phyloP scores from a whole-genome alignment of 2,797 vertebrate species.

The Cygnus olor region DNA sequence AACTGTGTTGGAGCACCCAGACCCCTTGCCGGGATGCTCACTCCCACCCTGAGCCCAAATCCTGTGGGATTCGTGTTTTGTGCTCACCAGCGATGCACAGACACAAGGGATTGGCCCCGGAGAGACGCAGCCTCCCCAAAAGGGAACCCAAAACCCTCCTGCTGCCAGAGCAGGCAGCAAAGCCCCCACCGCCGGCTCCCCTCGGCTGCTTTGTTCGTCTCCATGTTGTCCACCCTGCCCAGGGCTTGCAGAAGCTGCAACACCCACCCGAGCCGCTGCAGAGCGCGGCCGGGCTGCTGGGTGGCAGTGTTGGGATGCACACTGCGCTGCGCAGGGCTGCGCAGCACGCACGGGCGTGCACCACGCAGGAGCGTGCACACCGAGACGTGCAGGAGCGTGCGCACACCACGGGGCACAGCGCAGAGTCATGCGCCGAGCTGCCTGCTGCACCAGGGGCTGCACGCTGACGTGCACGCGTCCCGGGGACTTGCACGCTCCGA shows the following conservation, averaged over 20 bases:
- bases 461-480: accelerated
- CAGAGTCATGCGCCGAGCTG: too few species aligned
- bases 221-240: accelerated
- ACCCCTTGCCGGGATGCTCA: accelerated
- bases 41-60: neutral
- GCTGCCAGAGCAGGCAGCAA: too few species aligned
- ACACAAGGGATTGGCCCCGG: accelerated
- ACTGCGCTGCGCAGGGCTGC: neutral
- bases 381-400: too few species aligned
- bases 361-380: neutral
- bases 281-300: slow-evolving; percentile 21
- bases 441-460: neutral
- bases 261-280: neutral
- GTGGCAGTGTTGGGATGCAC: slow-evolving; percentile 62
- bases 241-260: neutral
- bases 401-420: neutral
- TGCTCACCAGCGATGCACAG: accelerated
- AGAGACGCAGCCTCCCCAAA: accelerated
- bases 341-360: neutral
- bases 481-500: too few species aligned
- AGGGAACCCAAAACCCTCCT: accelerated
- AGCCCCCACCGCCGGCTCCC: accelerated
- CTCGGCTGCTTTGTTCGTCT: neutral
- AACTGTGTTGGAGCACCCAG: accelerated
- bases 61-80: neutral